A percentile compares a stretch with the other conserved stretches of the same genome.
phyloP scores from a whole-genome alignment of 2,888 invertebrate species.

The Panopea generosa region DNA sequence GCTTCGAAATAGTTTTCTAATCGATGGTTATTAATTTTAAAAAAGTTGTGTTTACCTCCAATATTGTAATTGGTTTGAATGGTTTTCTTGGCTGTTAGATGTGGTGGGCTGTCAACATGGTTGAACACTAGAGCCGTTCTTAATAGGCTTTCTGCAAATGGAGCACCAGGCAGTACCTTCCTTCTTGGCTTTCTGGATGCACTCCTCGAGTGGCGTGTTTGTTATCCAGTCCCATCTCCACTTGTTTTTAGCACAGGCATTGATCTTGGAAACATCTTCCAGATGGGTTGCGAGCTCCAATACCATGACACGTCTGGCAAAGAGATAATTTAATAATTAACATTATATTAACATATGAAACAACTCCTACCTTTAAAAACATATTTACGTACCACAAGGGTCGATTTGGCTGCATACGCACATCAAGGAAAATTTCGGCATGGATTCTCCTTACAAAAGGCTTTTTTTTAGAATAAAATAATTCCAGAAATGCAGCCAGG shows the following conservation, averaged over 20 bases:
- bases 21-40: too few species aligned
- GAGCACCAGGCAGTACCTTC: background rate
- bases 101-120: background rate
- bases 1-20: too few species aligned
- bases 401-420: too few species aligned
- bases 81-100: background rate
- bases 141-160: background rate
- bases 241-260: background rate
- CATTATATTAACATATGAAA: too few species aligned
- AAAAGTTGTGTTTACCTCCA: slow-evolving; percentile 3
- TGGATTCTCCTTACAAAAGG: too few species aligned
- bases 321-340: too few species aligned
- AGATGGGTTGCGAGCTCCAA: background rate
- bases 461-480: too few species aligned
- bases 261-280: background rate
- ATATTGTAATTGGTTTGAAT: background rate
- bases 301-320: too few species aligned
- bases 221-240: background rate
- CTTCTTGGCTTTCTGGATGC: background rate
- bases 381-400: too few species aligned
- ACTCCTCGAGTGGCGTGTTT: background rate
- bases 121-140: background rate
- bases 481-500: too few species aligned
- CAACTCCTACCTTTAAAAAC: too few species aligned
- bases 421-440: too few species aligned